A percentile compares a stretch with the other conserved stretches of the same genome.
phyloP scores from a whole-genome alignment of 2,888 invertebrate genomes.

The Eledona agricola region DNA sequence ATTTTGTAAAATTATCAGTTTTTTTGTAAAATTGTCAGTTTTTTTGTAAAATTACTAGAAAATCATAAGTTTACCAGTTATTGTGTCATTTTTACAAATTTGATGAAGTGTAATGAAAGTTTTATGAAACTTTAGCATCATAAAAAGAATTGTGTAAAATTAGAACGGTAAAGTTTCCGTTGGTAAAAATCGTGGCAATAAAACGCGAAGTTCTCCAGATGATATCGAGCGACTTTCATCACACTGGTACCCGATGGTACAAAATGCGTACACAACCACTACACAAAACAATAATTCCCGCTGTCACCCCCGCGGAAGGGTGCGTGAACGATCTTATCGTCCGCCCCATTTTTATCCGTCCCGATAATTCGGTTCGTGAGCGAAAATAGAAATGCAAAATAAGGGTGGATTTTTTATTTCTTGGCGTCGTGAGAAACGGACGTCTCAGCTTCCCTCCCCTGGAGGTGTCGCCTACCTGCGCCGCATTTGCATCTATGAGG shows the following conservation, averaged over 20 bases:
- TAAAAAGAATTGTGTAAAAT: too few species aligned
- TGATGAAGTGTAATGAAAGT: too few species aligned
- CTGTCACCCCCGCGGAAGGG: constrained; percentile 9
- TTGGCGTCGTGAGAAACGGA: background rate
- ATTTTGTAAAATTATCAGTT: too few species aligned
- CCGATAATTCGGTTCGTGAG: constrained; percentile 28
- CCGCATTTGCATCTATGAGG: constrained; percentile 56
- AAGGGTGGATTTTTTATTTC: constrained; percentile 5
- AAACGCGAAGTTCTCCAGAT: constrained; percentile 38
- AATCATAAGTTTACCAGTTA: too few species aligned
- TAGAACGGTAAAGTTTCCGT: too few species aligned
- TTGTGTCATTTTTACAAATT: too few species aligned
- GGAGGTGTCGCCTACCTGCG: constrained; percentile 43
- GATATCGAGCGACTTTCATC: constrained; percentile 38
- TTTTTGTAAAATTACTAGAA: too few species aligned
- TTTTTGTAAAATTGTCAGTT: too few species aligned
- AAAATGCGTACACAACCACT: constrained; percentile 53
- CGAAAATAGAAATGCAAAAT: constrained; percentile 24
- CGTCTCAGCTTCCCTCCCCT: background rate
- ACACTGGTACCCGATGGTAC: constrained; percentile 50
- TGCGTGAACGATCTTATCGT: constrained; percentile 34
- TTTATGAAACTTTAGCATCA: too few species aligned
- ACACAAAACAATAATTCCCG: constrained; percentile 33
- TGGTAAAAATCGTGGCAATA: constrained; percentile 31
- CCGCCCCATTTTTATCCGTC: constrained; percentile 29